Percentiles rank a stretch among this genome's conserved stretches.
Conservation (phyloP, 1,140 invertebrate species). For the Euura lappo region DNA sequence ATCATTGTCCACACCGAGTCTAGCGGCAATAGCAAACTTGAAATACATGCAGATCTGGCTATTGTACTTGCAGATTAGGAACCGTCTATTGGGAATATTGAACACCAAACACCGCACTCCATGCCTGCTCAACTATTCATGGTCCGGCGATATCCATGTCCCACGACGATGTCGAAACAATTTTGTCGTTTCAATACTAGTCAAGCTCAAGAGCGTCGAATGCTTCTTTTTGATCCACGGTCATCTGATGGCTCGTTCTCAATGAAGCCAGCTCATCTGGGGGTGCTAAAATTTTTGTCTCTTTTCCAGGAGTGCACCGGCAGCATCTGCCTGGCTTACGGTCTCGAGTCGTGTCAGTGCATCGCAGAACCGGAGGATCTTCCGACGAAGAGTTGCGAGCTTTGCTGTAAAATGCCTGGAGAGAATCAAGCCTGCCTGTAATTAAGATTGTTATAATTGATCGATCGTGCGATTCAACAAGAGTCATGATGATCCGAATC, state of each 20-base stretch:
- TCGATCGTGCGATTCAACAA: no score
- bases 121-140: background rate
- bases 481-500: no score
- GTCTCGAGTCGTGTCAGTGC: slow-evolving; percentile 95
- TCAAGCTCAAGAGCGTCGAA: no score
- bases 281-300: no score
- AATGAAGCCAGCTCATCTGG: background rate
- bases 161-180: no score
- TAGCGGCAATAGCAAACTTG: background rate
- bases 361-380: slow-evolving; percentile 76
- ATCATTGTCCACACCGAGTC: background rate
- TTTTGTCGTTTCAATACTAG: no score
- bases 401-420: slow-evolving; percentile 87
- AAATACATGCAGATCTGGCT: background rate
- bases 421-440: slow-evolving; percentile 77
- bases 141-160: background rate
- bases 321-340: slow-evolving; percentile 91
- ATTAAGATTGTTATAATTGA: slow-evolving; percentile 35
- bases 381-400: slow-evolving; percentile 84
- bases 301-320: slow-evolving; percentile 82
- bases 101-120: background rate
- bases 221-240: background rate
- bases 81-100: slow-evolving; percentile 1
- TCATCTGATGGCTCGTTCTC: background rate
- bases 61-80: slow-evolving; percentile 4